These are phyloP conservation scores for Congeria kusceri DNA, from an alignment of 2,888 invertebrate genomes.

Conservation along the genomic window DNA sequence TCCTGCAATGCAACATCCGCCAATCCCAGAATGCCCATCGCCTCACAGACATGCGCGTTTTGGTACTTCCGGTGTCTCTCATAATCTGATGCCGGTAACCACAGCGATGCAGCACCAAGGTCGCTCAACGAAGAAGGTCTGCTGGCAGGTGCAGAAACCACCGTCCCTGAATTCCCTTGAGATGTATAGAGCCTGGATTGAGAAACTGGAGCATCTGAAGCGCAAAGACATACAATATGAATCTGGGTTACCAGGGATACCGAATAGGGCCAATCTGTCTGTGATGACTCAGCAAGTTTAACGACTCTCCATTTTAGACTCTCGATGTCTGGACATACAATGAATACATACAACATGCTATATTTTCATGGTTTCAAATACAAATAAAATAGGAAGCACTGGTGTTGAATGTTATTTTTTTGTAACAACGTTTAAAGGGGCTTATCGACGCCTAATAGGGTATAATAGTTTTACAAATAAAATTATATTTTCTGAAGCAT, in stretches of 20 bases:
- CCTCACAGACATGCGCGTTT: neutral
- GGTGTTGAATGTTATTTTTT: too few relatives aligned
- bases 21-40: neutral
- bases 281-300: constrained; percentile 30
- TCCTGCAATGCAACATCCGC: constrained; percentile 7
- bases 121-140: constrained; percentile 55
- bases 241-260: neutral
- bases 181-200: constrained; percentile 65
- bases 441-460: too few relatives aligned
- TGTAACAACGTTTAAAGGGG: too few relatives aligned
- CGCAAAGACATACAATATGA: neutral
- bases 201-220: constrained; percentile 68
- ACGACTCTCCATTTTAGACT: neutral
- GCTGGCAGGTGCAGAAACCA: constrained; percentile 64
- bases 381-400: too few relatives aligned
- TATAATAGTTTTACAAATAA: too few relatives aligned
- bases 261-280: constrained; percentile 19
- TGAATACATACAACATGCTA: too few relatives aligned
- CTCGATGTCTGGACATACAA: too few relatives aligned
- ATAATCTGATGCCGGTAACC: constrained; percentile 68
- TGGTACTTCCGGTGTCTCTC: constrained; percentile 28
- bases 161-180: constrained; percentile 51
- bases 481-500: too few relatives aligned
- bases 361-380: too few relatives aligned
- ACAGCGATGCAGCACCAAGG: constrained; percentile 62